Base-by-base conservation (phyloP, 2,113 vertebrate species). In the Amia ocellicauda region DNA sequence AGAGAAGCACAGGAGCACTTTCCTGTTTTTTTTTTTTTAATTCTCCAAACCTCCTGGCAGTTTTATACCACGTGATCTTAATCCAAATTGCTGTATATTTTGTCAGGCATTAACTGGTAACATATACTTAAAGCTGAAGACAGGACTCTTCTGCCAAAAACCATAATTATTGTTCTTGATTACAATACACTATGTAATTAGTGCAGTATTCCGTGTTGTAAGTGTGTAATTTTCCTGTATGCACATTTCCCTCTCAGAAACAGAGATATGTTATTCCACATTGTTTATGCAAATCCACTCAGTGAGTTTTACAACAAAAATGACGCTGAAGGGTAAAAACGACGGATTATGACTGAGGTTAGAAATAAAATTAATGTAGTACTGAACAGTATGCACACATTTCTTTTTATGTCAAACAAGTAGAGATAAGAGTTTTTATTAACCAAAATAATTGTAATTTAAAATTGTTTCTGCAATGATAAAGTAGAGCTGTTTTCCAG, bases 21-120 rank as follows among this genome's bases (percentile, higher is more conserved):
- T 36, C 5, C 31, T 36, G 23, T 51, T 53, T 43, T 24, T 42
- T 58, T 63, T 14, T 58, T 60, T 64, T 58, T 28, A 60, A 59
- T 20, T 24, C 43, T 59, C 16, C n/a, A n/a, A n/a, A n/a, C 17
- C 13, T n/a, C 16, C 17, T 3, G 17, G 17, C 43, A 47, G 7
- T 47, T 14, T 16, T 47, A 14, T 47, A 47, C 13, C 3, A 16
- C 22, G 19, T 29, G 19, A 58, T 20, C 20, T 41, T 41, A 9
- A 28, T 17, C 10, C 29, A 58, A 14, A 20, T 41, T 19, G 20
- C 17, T 22, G 19, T 23, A 41, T 14, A 8, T 58, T 36, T 41
- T 22, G 29, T 29, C 19, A 58, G 56, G 56, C 28, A 36, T 19
- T 13, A 8, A 41, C 56, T 11, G 7, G 29, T 41, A 58, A 31